Evolutionary conservation across 2,797 vertebrate species (phyloP), one percentile per base, ranked within the genome.

Genomic region (Paedocypris micromegethes): DNA sequence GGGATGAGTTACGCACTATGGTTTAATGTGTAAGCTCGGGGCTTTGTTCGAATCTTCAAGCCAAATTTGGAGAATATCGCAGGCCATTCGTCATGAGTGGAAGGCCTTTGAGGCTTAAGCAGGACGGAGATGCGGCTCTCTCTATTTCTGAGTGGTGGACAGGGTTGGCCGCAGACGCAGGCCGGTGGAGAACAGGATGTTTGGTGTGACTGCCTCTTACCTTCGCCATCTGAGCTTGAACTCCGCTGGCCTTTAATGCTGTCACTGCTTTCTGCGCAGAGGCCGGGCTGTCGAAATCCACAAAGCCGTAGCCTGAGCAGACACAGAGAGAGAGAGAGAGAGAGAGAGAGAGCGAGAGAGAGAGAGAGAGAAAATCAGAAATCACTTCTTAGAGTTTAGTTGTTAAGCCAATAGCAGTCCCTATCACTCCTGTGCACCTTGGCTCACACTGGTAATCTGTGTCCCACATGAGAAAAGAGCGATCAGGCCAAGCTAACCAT

Each of bases 171-270:
- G 50, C 1, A 9, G 46, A 50, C 9, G 62, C 4, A 44, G 40
- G 51, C 47, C 40, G 6, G 38, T 39, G 8, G 54, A 38, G 42
- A 43, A 55, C 62, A 53, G 44, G 50, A 23, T 55, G 51, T 55
- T 59, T 49, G 49, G 39, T 69, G 57, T 23, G 5, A 55, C 44
- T 47, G 44, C 6, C 52, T 64, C 74, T 61, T 85, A 92, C 91
- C 91, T 92, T 92, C 69, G 91, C 91, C 91, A 92, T 92, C 80
- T 92, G 91, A 1, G 90, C 91, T 82, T 91, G 92, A 66, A 94
- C 89, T 62, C 90, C 90, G 6, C 87, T 95, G 80, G 91, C 89
- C 82, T 91, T 90, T 65, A 92, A 85, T 4, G 88, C 91, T 0
- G 82, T 88, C 55, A 91, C 91, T 2, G 89, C 87, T 64, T 91